Percentiles rank a stretch among this genome's conserved stretches.
phyloP scores from a whole-genome alignment of 1,140 invertebrate genomes.

The Adelges cooleyi region DNA sequence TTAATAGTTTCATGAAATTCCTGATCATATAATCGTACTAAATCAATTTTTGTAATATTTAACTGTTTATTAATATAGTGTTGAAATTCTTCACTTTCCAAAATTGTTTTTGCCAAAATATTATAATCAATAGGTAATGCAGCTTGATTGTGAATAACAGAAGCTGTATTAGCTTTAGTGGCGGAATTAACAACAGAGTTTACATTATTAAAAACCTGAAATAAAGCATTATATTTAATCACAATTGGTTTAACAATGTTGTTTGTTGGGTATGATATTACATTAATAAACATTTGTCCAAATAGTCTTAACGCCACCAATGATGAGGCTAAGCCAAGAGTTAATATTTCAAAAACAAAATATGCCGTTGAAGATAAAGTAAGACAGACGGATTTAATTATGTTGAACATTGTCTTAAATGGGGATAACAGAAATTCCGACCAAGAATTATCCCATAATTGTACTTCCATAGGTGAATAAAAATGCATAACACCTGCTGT shows the following conservation, averaged over 20 bases:
- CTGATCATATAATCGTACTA: background rate
- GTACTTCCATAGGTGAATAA: background rate
- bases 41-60: constrained; percentile 12
- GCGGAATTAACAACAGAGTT: background rate
- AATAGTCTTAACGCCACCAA: background rate
- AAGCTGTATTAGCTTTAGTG: background rate
- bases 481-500: background rate
- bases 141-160: background rate
- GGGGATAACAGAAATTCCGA: constrained; percentile 8
- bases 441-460: constrained; percentile 4
- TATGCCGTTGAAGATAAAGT: background rate
- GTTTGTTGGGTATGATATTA: background rate
- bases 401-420: constrained; percentile 4
- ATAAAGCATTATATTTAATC: background rate
- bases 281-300: constrained; percentile 14
- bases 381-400: constrained; percentile 1
- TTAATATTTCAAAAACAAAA: constrained; percentile 17
- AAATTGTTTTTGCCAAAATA: constrained; percentile 6
- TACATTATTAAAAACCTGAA: background rate
- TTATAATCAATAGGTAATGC: constrained; percentile 12
- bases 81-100: constrained; percentile 20
- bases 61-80: background rate
- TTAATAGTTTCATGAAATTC: constrained; percentile 9
- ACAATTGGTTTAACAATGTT: background rate
- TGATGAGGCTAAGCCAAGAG: background rate